Evolutionary conservation across 2,888 invertebrate species (phyloP).

Genomic region (Buathra laborator): DNA sequence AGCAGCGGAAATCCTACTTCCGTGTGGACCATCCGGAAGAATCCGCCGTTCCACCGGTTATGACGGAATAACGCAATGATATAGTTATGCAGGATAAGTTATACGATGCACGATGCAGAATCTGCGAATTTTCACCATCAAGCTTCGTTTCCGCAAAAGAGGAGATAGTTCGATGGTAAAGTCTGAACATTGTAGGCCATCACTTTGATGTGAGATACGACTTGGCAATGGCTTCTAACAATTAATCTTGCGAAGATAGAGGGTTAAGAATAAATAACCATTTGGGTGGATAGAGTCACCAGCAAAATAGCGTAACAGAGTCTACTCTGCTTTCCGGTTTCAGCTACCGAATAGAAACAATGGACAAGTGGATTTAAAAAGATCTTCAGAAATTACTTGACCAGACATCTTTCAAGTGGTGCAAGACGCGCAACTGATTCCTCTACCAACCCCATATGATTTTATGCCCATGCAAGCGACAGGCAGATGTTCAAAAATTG

Average conservation of each 20-base stretch:
- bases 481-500: not conserved
- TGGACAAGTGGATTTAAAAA: too few species aligned
- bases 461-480: not conserved
- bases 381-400: not conserved
- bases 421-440: not conserved
- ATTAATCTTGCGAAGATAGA: not conserved
- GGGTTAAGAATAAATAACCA: not conserved
- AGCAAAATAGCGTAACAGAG: not conserved
- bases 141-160: not conserved
- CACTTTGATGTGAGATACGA: not conserved
- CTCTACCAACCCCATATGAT: not conserved
- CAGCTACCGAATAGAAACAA: too few species aligned
- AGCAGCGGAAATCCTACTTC: slow-evolving; percentile 71
- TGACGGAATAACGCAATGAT: slow-evolving; percentile 50
- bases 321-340: not conserved
- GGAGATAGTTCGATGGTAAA: slow-evolving; percentile 23
- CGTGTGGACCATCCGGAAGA: slow-evolving; percentile 76
- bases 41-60: slow-evolving; percentile 27
- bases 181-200: slow-evolving; percentile 14
- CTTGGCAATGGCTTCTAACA: not conserved
- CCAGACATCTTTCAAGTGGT: too few species aligned
- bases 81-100: slow-evolving; percentile 25
- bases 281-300: not conserved
- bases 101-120: slow-evolving; percentile 10
- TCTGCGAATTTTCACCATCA: not conserved